Conservation (phyloP, 2,888 invertebrate genomes). For the Leptogaster cylindrica region DNA sequence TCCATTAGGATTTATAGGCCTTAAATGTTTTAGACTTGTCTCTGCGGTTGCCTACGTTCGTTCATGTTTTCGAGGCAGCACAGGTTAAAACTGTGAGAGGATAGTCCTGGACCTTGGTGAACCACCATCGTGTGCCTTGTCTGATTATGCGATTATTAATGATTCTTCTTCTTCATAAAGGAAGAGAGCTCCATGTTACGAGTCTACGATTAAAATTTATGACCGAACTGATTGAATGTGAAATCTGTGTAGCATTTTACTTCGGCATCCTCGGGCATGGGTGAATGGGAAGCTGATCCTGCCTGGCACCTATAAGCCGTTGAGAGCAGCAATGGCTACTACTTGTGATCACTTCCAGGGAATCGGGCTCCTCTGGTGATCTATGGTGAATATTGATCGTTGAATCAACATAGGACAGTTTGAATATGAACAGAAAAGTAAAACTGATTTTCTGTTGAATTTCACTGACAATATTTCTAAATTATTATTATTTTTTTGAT, state of each 20-base stretch:
- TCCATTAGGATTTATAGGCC: slow-evolving; percentile 52
- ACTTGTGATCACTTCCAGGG: too few relatives aligned
- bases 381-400: too few relatives aligned
- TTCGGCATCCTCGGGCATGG: too few relatives aligned
- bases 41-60: slow-evolving; percentile 44
- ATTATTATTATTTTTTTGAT: too few relatives aligned
- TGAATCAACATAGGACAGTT: too few relatives aligned
- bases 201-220: slow-evolving; percentile 51
- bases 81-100: slow-evolving; percentile 20
- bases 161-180: slow-evolving; percentile 46
- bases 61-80: slow-evolving; percentile 37
- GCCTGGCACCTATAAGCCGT: too few relatives aligned
- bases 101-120: slow-evolving; percentile 47
- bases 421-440: too few relatives aligned
- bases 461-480: too few relatives aligned
- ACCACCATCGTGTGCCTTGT: slow-evolving; percentile 51
- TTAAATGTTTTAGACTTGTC: slow-evolving; percentile 49
- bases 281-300: too few relatives aligned
- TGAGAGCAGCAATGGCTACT: too few relatives aligned
- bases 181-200: slow-evolving; percentile 48
- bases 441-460: too few relatives aligned
- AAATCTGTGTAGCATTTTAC: slow-evolving; percentile 49
- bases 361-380: too few relatives aligned
- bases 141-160: slow-evolving; percentile 53
- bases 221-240: slow-evolving; percentile 51